phyloP scores from a whole-genome alignment of 2,888 invertebrate species.

The Ligdia adustata region DNA sequence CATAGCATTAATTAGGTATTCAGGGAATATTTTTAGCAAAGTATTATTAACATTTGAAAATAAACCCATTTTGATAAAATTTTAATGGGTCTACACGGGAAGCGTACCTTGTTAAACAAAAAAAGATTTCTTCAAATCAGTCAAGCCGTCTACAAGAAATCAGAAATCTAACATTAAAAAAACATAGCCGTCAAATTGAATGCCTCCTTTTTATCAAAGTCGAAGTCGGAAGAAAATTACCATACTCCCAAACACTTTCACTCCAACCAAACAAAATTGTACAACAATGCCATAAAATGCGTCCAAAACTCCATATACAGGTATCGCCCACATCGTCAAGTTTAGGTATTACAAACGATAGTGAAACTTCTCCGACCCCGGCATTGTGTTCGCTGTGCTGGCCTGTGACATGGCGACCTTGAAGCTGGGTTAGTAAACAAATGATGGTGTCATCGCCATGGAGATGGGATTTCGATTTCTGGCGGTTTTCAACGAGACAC shows the following conservation, averaged over 20 bases:
- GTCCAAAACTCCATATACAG: constrained; percentile 13
- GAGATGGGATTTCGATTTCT: constrained; percentile 36
- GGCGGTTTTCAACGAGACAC: constrained; percentile 12
- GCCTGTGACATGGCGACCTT: constrained; percentile 69
- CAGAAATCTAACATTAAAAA: too few species aligned
- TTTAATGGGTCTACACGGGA: too few species aligned
- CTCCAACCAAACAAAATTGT: neutral
- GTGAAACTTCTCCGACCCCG: constrained; percentile 69
- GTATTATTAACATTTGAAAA: too few species aligned
- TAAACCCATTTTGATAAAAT: too few species aligned
- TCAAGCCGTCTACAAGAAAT: too few species aligned
- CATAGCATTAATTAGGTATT: too few species aligned
- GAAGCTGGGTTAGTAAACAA: constrained; percentile 63
- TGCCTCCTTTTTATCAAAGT: neutral
- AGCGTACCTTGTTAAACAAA: too few species aligned
- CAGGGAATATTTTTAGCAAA: too few species aligned
- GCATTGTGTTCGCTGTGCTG: too few species aligned
- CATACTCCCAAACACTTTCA: constrained; percentile 4
- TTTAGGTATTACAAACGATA: constrained; percentile 62
- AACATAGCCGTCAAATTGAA: too few species aligned
- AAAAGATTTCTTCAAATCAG: too few species aligned
- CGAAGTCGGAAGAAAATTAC: too few species aligned
- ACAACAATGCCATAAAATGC: constrained; percentile 1
- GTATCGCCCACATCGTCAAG: constrained; percentile 18
- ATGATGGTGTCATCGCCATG: constrained; percentile 46